Base-by-base conservation (phyloP, 1,140 invertebrate species). In the Hormaphis cornu region DNA sequence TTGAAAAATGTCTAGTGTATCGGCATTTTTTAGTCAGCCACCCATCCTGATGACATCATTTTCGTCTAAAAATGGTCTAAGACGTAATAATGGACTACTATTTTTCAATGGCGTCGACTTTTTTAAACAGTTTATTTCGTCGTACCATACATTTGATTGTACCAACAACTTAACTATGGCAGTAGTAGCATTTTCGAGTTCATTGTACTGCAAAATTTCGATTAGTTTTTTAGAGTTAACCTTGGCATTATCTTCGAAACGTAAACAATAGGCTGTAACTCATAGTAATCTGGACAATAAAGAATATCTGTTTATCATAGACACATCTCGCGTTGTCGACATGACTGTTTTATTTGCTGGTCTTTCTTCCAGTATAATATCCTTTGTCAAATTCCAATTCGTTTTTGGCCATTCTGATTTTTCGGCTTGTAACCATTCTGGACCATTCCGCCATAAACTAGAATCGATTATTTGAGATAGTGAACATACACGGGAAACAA, bases 401-500 rank as follows among this genome's bases (percentile, higher is more conserved):
- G 8, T 53, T 33, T 53, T 53, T 7, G 52, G 52, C 52, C 52
- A 52, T 24, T 30, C 52, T n/a, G 12, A 16, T 28, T 16, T 28
- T n/a, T 33, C 12, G 26, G 24, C 52, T 8, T 48, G 12, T 66
- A 69, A 24, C 18, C 48, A 69, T 30, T 53, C 16, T 16, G 54
- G 69, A 14, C 69, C 69, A 7, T 18, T 14, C 26, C 30, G 46
- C 56, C 69, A 70, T 37, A 70, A 50, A 8, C 18, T 7, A 30
- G 33, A 42, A 3, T 56, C 35, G 16, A 33, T 44, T 44, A 70
- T 24, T 14, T 37, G 12, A 1, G 50, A 22, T 6, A 53, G 12
- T 3, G 12, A 4, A 18, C 35, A 10, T 22, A 77, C 77, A 35
- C 77, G 52, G 18, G 76, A 75, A 18, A 73, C 56, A 1, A 73